These are phyloP conservation scores for Drosophila neotestacea DNA, from an alignment of 2,888 invertebrate genomes.

Conservation along the genomic window DNA sequence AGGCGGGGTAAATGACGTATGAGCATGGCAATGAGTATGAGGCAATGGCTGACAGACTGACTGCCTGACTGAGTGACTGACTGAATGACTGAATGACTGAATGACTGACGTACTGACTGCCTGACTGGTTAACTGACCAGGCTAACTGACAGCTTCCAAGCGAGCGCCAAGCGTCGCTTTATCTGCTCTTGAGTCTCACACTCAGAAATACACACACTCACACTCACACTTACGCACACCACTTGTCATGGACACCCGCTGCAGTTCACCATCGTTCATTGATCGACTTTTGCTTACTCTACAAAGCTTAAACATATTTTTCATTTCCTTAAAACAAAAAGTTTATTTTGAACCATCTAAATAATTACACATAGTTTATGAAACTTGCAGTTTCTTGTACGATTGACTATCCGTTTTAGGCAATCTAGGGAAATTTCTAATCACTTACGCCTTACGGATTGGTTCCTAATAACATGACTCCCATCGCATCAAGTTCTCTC, in stretches of 20 bases:
- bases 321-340: no score
- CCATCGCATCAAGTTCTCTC: no score
- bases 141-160: slow-evolving; percentile 48
- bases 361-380: no score
- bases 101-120: slow-evolving; percentile 22
- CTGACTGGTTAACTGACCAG: slow-evolving; percentile 37
- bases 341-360: no score
- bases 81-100: no score
- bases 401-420: no score
- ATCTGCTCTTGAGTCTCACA: slow-evolving; percentile 50
- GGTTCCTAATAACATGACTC: no score
- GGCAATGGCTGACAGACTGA: slow-evolving; percentile 17
- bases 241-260: slow-evolving; percentile 72
- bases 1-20: slow-evolving; percentile 51
- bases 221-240: slow-evolving; percentile 27
- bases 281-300: slow-evolving; percentile 29
- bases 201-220: slow-evolving; percentile 8
- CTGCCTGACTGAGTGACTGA: slow-evolving; percentile 27
- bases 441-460: no score
- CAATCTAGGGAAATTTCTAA: no score
- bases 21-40: slow-evolving; percentile 20
- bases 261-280: not conserved
- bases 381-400: no score
- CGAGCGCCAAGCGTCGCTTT: slow-evolving; percentile 56
- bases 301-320: not conserved